Evolutionary conservation across 2,888 invertebrate species (phyloP), one percentile per base, ranked within the genome.

Genomic region (Prosapia bicincta): DNA sequence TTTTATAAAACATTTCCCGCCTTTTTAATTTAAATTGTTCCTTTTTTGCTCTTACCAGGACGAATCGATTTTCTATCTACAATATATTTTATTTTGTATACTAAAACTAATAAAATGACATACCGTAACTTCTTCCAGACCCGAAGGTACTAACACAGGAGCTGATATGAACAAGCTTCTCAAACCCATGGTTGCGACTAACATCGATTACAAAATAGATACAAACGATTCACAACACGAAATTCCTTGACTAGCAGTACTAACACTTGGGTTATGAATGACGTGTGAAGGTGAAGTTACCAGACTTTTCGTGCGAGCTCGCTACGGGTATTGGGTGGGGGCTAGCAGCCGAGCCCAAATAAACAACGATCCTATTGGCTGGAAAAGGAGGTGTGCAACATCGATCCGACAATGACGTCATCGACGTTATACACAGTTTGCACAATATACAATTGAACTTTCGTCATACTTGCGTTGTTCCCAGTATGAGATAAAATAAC

Each of bases 321-420:
- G 6, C 6, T 9, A 5, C 5, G 10, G 38, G 38, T 6, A 10
- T 38, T 13, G 38, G 71, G 20, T 26, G 28, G 28, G 66, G 72
- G 13, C 72, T 72, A 74, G 71, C 26, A 67, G 77, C 54, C 77
- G 77, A 71, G 77, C 77, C 77, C 73, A 66, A 67, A 70, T 38
- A 65, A 25, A 54, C 30, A 24, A 24, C 15, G 0, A 23, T 70
- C 43, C 28, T 10, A 77, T 77, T 77, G 77, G 77, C 20, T 32
- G 38, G n/a, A 24, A 13, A 66, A 23, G 66, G 76, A 74, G 76
- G 76, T 72, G 74, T 72, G 76, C 66, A 54, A 76, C 72, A 69
- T 69, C 74, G 74, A 69, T 69, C 69, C 69, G 26, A 25, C 67
- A 26, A 25, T 26, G 26, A 26, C 67, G 26, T 67, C 67, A 26